Conservation (phyloP, 2,888 invertebrate genomes). For the Cremastobaeus sp. region DNA sequence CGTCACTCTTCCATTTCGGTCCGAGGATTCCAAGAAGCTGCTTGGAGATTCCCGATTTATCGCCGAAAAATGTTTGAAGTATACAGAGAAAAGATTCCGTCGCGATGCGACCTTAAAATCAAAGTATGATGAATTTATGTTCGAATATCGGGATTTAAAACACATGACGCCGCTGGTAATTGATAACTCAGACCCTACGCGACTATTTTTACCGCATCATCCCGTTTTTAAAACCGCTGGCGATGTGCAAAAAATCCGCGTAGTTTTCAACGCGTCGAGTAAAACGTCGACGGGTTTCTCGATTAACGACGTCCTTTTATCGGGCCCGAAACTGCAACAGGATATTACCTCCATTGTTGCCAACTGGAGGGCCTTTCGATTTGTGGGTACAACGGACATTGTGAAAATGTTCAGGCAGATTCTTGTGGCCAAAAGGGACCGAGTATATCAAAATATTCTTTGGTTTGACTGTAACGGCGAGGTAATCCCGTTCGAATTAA, state of each 20-base stretch:
- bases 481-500: no score
- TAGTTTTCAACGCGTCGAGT: slow-evolving; percentile 20
- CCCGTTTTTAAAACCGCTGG: neutral
- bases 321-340: slow-evolving; percentile 8
- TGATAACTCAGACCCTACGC: neutral
- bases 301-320: slow-evolving; percentile 6
- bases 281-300: slow-evolving; percentile 7
- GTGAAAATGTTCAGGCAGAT: slow-evolving; percentile 31
- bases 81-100: neutral
- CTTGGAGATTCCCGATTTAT: neutral
- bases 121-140: slow-evolving; percentile 4
- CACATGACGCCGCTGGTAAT: neutral
- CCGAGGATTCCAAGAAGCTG: neutral
- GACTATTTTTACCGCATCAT: slow-evolving; percentile 12
- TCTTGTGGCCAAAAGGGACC: neutral
- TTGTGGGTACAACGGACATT: no score
- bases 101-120: neutral
- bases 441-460: slow-evolving; percentile 4
- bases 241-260: neutral
- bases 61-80: neutral
- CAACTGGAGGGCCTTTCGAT: no score
- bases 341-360: slow-evolving; percentile 16
- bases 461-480: no score
- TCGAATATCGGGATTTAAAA: neutral
- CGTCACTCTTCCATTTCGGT: neutral